These are phyloP conservation scores for Lampris incognitus DNA, from an alignment of 2,113 vertebrate genomes.

Conservation along the genomic window DNA sequence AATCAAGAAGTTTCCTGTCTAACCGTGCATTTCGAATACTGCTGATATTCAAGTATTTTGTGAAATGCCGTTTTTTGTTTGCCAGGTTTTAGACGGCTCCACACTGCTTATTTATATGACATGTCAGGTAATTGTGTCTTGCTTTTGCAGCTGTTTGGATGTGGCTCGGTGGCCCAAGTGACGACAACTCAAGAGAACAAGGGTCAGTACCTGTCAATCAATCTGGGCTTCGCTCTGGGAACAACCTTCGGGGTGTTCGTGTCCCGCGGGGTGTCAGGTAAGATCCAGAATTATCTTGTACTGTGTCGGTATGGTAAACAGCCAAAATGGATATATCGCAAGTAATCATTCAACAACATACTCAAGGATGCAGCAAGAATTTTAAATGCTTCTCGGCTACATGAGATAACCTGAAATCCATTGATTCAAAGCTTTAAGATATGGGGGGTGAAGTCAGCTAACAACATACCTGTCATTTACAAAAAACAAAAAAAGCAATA, in stretches of 20 bases:
- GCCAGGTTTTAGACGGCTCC: neutral
- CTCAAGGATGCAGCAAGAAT: too few relatives aligned
- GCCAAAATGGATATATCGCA: too few relatives aligned
- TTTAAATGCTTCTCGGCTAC: too few relatives aligned
- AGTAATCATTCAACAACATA: too few relatives aligned
- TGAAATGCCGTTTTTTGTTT: neutral
- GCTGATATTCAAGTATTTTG: neutral
- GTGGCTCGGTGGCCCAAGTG: conserved; percentile 81
- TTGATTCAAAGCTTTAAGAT: too few relatives aligned
- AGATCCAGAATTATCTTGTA: neutral
- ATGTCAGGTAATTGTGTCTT: neutral
- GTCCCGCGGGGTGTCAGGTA: conserved; percentile 86
- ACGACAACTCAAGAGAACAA: conserved; percentile 79
- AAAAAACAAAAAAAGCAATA: too few relatives aligned
- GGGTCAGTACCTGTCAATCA: conserved; percentile 82
- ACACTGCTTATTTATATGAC: neutral
- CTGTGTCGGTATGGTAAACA: too few relatives aligned
- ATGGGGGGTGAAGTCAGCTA: too few relatives aligned
- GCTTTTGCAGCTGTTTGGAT: conserved; percentile 83
- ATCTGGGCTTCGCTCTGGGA: conserved; percentile 83
- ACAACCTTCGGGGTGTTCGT: conserved; percentile 81
- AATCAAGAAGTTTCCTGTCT: neutral
- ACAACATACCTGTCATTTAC: too few relatives aligned
- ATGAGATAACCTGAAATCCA: too few relatives aligned
- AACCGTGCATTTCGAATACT: neutral